Evolutionary conservation across 1,140 invertebrate genomes (phyloP).

Genomic region (Eumeta japonica): DNA sequence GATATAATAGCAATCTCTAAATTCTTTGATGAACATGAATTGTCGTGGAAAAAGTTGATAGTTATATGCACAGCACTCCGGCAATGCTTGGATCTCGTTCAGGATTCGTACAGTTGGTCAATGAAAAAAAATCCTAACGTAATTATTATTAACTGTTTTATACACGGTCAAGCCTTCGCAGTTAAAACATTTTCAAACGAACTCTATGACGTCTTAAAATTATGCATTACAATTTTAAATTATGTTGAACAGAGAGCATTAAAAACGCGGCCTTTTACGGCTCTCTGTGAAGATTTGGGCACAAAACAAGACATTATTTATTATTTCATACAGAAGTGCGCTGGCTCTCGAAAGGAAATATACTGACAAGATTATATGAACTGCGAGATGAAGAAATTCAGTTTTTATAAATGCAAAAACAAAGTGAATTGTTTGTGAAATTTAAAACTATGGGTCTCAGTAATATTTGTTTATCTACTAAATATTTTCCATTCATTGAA

Average conservation of each 20-base stretch:
- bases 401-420: slow-evolving; percentile 14
- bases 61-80: slow-evolving; percentile 18
- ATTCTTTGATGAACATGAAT: slow-evolving; percentile 14
- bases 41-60: too few species aligned
- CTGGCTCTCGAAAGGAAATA: slow-evolving; percentile 24
- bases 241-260: slow-evolving; percentile 24
- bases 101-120: slow-evolving; percentile 20
- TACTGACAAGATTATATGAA: slow-evolving; percentile 19
- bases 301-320: slow-evolving; percentile 16
- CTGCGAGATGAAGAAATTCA: slow-evolving; percentile 13
- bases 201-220: slow-evolving; percentile 17
- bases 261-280: slow-evolving; percentile 23
- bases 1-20: slow-evolving; percentile 12
- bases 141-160: slow-evolving; percentile 20
- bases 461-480: slow-evolving; percentile 8
- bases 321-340: too few species aligned
- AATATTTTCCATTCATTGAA: slow-evolving; percentile 11
- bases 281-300: too few species aligned
- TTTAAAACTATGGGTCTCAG: too few species aligned
- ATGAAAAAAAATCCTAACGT: too few species aligned
- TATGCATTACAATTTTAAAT: slow-evolving; percentile 25
- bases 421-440: slow-evolving; percentile 9
- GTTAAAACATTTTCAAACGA: slow-evolving; percentile 23
- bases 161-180: too few species aligned
- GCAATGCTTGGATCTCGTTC: slow-evolving; percentile 32